These are phyloP conservation scores for Mythimna vitellina DNA, from an alignment of 2,888 invertebrate species.

Conservation along the genomic window DNA sequence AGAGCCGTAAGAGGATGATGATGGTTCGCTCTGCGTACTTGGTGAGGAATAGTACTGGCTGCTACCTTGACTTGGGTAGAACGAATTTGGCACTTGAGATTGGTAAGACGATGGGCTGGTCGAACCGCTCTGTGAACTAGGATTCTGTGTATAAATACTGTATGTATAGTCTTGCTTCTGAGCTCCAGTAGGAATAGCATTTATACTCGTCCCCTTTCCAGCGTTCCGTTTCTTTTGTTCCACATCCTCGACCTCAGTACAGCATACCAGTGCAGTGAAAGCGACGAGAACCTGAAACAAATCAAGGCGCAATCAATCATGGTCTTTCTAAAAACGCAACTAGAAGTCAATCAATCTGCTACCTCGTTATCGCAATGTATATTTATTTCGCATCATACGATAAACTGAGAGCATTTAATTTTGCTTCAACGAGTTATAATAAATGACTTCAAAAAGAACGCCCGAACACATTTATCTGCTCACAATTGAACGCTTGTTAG, in stretches of 20 bases:
- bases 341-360: slow-evolving; percentile 75
- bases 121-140: slow-evolving; percentile 70
- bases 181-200: slow-evolving; percentile 83
- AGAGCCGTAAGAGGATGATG: slow-evolving; percentile 65
- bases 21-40: slow-evolving; percentile 70
- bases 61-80: slow-evolving; percentile 81
- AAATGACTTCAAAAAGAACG: slow-evolving; percentile 48
- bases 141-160: slow-evolving; percentile 81
- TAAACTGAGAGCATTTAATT: slow-evolving; percentile 46
- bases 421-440: slow-evolving; percentile 53
- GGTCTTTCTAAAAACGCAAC: slow-evolving; percentile 65
- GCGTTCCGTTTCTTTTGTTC: slow-evolving; percentile 87
- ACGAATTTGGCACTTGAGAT: slow-evolving; percentile 80
- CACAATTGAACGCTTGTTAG: slow-evolving; percentile 40
- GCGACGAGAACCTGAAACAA: slow-evolving; percentile 82
- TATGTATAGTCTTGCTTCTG: slow-evolving; percentile 88
- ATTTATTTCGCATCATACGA: slow-evolving; percentile 45
- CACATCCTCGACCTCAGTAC: slow-evolving; percentile 82
- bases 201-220: slow-evolving; percentile 80
- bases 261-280: slow-evolving; percentile 78
- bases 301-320: slow-evolving; percentile 70
- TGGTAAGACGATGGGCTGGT: slow-evolving; percentile 78
- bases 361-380: slow-evolving; percentile 53
- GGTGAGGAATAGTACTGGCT: slow-evolving; percentile 80
- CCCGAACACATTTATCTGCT: slow-evolving; percentile 15